Conservation (phyloP, 2,797 vertebrate genomes). For the Lateolabrax maculatus region DNA sequence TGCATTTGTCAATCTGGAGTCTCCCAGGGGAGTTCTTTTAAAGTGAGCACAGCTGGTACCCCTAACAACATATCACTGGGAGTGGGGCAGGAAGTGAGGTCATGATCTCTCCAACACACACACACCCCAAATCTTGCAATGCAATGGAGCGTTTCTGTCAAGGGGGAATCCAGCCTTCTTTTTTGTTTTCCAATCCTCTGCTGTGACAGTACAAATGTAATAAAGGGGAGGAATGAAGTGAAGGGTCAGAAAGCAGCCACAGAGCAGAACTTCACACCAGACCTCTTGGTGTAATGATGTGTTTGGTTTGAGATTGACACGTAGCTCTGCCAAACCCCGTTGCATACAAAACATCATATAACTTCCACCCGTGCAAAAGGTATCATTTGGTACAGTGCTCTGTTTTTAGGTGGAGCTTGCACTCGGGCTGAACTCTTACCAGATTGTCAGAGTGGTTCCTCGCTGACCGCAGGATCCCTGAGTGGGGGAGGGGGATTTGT, state of each 20-base stretch:
- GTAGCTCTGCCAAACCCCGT: constrained; percentile 41
- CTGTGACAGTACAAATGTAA: constrained; percentile 48
- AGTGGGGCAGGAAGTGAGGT: constrained; percentile 79
- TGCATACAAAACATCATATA: constrained; percentile 11
- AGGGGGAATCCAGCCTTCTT: constrained; percentile 36
- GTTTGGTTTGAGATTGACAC: constrained; percentile 56
- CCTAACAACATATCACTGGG: constrained; percentile 70
- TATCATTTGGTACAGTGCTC: constrained; percentile 54
- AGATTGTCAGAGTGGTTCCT: constrained; percentile 62
- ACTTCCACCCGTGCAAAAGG: constrained; percentile 38
- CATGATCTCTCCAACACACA: constrained; percentile 41
- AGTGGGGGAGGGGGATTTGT: constrained; percentile 60
- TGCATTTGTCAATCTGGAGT: constrained; percentile 67
- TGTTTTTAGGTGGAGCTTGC: constrained; percentile 61
- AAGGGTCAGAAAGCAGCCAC: constrained; percentile 28
- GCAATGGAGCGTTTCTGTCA: constrained; percentile 39
- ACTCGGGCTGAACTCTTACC: constrained; percentile 69
- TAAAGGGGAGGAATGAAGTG: constrained; percentile 53
- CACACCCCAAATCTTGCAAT: constrained; percentile 37
- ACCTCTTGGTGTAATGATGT: constrained; percentile 50
- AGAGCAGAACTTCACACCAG: constrained; percentile 51
- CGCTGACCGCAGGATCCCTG: constrained; percentile 55
- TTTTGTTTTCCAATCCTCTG: constrained; percentile 34
- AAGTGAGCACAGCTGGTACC: constrained; percentile 83
- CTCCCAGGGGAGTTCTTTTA: constrained; percentile 75